A percentile compares a stretch with the other conserved stretches of the same genome.
These are phyloP conservation scores for Amblyopsis rosae DNA, from an alignment of 2,113 vertebrate species.

Conservation along the genomic window DNA sequence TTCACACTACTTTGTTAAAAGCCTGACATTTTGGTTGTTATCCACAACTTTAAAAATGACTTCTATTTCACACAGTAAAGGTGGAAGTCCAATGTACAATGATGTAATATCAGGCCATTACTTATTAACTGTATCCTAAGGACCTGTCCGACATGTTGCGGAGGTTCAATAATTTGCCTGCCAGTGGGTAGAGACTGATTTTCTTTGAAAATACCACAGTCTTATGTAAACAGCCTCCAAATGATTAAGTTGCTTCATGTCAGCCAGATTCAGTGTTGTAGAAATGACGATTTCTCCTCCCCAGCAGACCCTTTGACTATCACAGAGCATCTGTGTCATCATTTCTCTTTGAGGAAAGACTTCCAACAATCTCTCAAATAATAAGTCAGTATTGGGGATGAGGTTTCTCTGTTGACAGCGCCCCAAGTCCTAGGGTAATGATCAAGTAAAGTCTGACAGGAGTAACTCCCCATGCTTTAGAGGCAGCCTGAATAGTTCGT, in stretches of 20 bases:
- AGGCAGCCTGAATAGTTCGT: constrained; percentile 45
- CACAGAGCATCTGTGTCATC: constrained; percentile 59
- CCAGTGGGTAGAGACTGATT: not conserved
- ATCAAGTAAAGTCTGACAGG: constrained; percentile 57
- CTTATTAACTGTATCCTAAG: constrained; percentile 47
- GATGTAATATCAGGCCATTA: constrained; percentile 45
- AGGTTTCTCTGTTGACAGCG: constrained; percentile 66
- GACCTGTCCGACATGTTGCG: constrained; percentile 32
- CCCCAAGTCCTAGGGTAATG: constrained; percentile 66
- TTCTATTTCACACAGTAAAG: constrained; percentile 41
- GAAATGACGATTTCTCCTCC: constrained; percentile 57
- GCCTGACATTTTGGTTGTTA: too few relatives aligned
- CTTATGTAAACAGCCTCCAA: constrained; percentile 32
- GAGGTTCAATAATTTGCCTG: constrained; percentile 16
- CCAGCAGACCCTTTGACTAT: constrained; percentile 46
- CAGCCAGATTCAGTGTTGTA: constrained; percentile 33
- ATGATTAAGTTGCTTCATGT: constrained; percentile 32
- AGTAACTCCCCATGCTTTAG: constrained; percentile 58
- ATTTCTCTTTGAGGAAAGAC: constrained; percentile 63
- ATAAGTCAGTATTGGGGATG: constrained; percentile 43
- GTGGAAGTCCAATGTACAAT: constrained; percentile 31
- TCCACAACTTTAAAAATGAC: too few relatives aligned
- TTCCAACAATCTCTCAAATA: constrained; percentile 65
- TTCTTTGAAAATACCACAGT: not conserved
- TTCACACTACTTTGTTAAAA: too few relatives aligned